phyloP scores from a whole-genome alignment of 1,140 invertebrate genomes.

The Drosophila miranda region DNA sequence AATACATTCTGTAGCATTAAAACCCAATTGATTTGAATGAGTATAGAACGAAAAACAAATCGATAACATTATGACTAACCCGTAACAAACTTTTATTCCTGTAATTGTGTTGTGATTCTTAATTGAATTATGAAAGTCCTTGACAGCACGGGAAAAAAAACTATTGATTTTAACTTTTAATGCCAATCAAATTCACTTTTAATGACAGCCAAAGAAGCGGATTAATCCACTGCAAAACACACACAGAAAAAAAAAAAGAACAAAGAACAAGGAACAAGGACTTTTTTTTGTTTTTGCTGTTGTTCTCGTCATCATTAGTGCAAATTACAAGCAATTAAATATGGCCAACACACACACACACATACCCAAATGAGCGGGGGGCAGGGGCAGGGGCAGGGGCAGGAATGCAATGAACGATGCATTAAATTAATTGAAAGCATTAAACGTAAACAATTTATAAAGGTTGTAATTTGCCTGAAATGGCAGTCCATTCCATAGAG shows the following conservation, averaged over 20 bases:
- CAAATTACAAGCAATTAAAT: slow-evolving; percentile 77
- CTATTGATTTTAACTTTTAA: slow-evolving; percentile 60
- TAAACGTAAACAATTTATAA: slow-evolving; percentile 71
- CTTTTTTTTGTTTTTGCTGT: slow-evolving; percentile 28
- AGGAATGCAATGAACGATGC: slow-evolving; percentile 45
- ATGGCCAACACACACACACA: slow-evolving; percentile 44
- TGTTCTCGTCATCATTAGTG: slow-evolving; percentile 67
- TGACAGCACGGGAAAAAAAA: slow-evolving; percentile 1
- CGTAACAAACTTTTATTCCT: background rate
- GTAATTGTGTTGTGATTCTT: slow-evolving; percentile 32
- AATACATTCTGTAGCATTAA: too few species aligned
- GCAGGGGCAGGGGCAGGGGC: background rate
- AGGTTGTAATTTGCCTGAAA: slow-evolving; percentile 46
- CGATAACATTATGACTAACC: too few species aligned
- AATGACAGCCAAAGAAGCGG: slow-evolving; percentile 42
- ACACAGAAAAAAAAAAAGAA: too few species aligned
- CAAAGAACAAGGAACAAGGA: slow-evolving; percentile 17
- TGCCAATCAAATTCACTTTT: slow-evolving; percentile 58
- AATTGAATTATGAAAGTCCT: slow-evolving; percentile 42
- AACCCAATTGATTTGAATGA: too few species aligned
- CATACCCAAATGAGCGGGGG: slow-evolving; percentile 2
- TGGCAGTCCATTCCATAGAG: slow-evolving; percentile 13
- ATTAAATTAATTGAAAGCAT: slow-evolving; percentile 79
- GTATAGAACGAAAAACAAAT: too few species aligned
- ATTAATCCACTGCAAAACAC: too few species aligned